A percentile compares a stretch with the other conserved stretches of the same genome.
These are phyloP conservation scores for Pachyseris speciosa DNA, from an alignment of 64 coral and sea anemone genomes.

Conservation along the genomic window DNA sequence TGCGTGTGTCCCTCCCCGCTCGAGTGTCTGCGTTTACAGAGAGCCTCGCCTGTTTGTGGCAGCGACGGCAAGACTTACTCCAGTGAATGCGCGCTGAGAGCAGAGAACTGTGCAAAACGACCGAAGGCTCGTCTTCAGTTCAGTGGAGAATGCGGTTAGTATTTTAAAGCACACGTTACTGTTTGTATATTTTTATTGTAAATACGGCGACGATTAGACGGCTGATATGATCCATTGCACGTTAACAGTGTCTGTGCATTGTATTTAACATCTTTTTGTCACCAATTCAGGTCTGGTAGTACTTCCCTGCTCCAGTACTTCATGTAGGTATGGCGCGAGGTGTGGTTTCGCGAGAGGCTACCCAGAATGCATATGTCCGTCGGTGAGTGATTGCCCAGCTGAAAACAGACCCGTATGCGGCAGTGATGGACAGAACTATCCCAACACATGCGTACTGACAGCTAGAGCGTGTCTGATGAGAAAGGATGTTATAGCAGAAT, in stretches of 20 bases:
- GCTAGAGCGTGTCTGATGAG: slow-evolving; percentile 68
- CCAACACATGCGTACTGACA: slow-evolving; percentile 84
- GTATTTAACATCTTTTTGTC: neutral
- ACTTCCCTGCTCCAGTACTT: slow-evolving; percentile 60
- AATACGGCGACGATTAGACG: no score
- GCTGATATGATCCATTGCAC: no score
- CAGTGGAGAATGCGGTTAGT: slow-evolving; percentile 74
- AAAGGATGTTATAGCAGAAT: slow-evolving; percentile 51
- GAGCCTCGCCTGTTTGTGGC: slow-evolving; percentile 71
- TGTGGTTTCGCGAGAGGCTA: slow-evolving; percentile 65
- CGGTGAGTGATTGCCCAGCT: slow-evolving; percentile 53
- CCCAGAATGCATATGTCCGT: slow-evolving; percentile 77
- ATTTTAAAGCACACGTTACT: neutral
- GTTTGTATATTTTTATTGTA: neutral
- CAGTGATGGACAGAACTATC: slow-evolving; percentile 66
- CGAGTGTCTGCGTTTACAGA: slow-evolving; percentile 4
- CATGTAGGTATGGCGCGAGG: slow-evolving; percentile 63
- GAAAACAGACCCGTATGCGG: slow-evolving; percentile 20
- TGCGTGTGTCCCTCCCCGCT: slow-evolving; percentile 51
- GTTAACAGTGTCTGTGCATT: neutral
- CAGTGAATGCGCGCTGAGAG: slow-evolving; percentile 73
- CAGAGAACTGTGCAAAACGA: slow-evolving; percentile 72
- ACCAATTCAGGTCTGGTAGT: slow-evolving; percentile 48
- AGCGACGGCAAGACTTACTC: slow-evolving; percentile 82
- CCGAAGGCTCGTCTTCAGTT: slow-evolving; percentile 36